Evolutionary conservation across 1,140 invertebrate genomes (phyloP).

Genomic region (Uloborus diversus): DNA sequence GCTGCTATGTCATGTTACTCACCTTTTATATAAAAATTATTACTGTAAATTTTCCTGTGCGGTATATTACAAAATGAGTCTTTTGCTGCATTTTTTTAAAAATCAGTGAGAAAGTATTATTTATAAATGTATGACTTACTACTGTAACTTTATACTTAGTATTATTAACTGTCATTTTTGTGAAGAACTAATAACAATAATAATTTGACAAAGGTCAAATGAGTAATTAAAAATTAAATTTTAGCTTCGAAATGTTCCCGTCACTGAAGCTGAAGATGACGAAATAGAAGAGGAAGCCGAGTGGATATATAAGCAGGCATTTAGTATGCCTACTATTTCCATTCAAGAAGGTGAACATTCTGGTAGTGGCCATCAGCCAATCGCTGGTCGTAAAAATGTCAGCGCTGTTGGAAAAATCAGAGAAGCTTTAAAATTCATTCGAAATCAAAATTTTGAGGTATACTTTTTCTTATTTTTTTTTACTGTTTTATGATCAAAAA

Average conservation of each 20-base stretch:
- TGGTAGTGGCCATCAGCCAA: constrained; percentile 55
- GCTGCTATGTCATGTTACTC: no score
- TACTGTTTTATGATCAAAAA: constrained; percentile 93
- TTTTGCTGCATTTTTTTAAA: no score
- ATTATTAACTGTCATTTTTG: no score
- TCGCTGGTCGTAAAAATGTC: constrained; percentile 65
- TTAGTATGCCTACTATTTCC: constrained; percentile 83
- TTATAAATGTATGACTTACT: no score
- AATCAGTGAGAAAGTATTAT: no score
- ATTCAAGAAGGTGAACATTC: constrained; percentile 68
- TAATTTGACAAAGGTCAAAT: no score
- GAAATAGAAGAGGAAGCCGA: constrained; percentile 95
- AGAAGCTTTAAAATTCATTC: constrained; percentile 94
- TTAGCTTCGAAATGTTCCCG: constrained; percentile 88
- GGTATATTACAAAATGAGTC: no score
- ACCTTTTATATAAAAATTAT: no score
- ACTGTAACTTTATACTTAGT: no score
- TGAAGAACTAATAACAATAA: no score
- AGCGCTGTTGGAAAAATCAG: constrained; percentile 87
- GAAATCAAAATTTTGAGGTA: constrained; percentile 88
- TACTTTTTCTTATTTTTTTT: constrained; percentile 4
- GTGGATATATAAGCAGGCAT: constrained; percentile 97
- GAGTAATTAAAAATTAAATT: no score
- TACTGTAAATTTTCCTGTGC: no score
- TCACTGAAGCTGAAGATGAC: constrained; percentile 78